A percentile compares a stretch with the other conserved stretches of the same genome.
Conservation (phyloP, 2,888 invertebrate species). For the Camptogramma bilineatum region DNA sequence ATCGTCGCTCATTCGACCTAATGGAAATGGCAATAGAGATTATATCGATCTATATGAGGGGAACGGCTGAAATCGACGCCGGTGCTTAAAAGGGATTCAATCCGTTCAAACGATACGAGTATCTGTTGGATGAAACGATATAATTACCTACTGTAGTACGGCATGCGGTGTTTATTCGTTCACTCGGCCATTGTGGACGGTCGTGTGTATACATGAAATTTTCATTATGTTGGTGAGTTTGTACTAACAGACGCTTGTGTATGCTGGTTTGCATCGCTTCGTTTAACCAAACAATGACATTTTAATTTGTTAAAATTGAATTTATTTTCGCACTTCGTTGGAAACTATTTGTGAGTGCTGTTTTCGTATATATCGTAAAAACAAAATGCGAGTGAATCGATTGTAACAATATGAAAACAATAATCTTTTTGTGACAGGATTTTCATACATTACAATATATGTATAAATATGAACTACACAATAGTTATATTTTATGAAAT, state of each 20-base stretch:
- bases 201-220: slow-evolving; percentile 31
- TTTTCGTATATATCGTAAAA: not conserved
- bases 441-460: no score
- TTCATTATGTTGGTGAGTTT: slow-evolving; percentile 34
- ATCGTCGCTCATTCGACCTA: slow-evolving; percentile 63
- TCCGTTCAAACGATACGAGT: slow-evolving; percentile 68
- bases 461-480: no score
- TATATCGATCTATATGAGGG: slow-evolving; percentile 60
- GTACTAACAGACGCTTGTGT: slow-evolving; percentile 22
- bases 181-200: slow-evolving; percentile 44
- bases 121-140: slow-evolving; percentile 64
- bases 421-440: no score
- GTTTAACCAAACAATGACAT: slow-evolving; percentile 23
- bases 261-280: slow-evolving; percentile 19
- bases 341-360: not conserved
- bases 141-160: slow-evolving; percentile 60
- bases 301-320: slow-evolving; percentile 21
- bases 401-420: not conserved
- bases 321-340: slow-evolving; percentile 12
- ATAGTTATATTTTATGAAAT: no score
- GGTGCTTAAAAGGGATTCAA: slow-evolving; percentile 74
- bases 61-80: slow-evolving; percentile 64
- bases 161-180: slow-evolving; percentile 54
- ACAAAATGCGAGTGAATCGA: not conserved
- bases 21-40: slow-evolving; percentile 67